A percentile compares a stretch with the other conserved stretches of the same genome.
These are phyloP conservation scores for Archocentrus centrarchus DNA, from an alignment of 2,113 vertebrate species.

Conservation along the genomic window DNA sequence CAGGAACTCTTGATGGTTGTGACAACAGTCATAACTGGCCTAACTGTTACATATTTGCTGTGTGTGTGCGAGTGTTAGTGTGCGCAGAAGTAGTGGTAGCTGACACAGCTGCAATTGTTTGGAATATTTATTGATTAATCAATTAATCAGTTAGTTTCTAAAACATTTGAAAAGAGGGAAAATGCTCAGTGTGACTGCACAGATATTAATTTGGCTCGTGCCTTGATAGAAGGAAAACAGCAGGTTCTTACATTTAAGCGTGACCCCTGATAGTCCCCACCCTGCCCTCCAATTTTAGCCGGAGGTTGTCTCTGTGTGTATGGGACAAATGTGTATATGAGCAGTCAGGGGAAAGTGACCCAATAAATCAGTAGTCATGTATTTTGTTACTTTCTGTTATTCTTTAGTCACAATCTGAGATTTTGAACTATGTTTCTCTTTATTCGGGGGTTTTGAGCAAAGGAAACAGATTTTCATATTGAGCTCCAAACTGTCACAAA, in stretches of 20 bases:
- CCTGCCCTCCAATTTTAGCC: background rate
- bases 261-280: background rate
- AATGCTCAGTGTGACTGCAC: too few relatives aligned
- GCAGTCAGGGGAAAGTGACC: background rate
- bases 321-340: background rate
- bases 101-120: background rate
- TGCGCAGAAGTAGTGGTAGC: background rate
- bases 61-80: background rate
- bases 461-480: background rate
- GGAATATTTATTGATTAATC: background rate
- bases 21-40: slow-evolving; percentile 20
- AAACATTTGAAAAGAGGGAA: background rate
- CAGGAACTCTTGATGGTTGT: slow-evolving; percentile 22
- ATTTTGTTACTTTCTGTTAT: background rate
- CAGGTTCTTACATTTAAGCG: too few relatives aligned
- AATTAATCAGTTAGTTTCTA: background rate
- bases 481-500: background rate
- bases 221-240: too few relatives aligned
- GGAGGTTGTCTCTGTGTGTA: background rate
- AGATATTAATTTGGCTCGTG: too few relatives aligned
- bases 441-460: background rate
- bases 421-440: background rate
- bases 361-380: background rate
- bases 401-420: background rate
- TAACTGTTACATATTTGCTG: slow-evolving; percentile 7